Evolutionary conservation across 2,888 invertebrate species (phyloP), one percentile per base, ranked within the genome.

Genomic region (Drosophila neotestacea): DNA sequence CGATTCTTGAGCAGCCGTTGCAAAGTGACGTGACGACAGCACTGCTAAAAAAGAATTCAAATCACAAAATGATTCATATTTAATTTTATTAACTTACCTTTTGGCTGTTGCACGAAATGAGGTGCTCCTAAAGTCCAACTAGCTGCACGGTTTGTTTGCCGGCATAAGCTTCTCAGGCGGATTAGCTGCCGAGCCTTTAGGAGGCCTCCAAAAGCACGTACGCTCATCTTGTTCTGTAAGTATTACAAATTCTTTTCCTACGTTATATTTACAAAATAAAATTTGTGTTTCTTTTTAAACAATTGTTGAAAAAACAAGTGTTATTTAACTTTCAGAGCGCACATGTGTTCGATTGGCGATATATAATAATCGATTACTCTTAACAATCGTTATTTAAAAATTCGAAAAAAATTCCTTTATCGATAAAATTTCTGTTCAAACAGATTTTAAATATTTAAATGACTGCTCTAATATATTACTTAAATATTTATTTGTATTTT

Each of bases 281-380:
- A 47, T 38, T 54, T 44, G 4, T 38, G 11, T 52, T 11, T 28
- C 44, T 22, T 5, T 47, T 50, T 16, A 36, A 61, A 64, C 36
- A 48, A 46, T 30, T 42, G 13, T 65, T 58, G 63, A 41, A 74
- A 61, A 10, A 70, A 7, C 44, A 48, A 59, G 22, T 75, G 79
- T 79, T 76, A 76, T 76, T 79, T 27, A 76, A 76, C 79, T 79
- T 10, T 34, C 54, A 5, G 42, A 70, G 61, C 54, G 48, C 70
- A 76, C 76, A 76, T 79, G 76, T 70, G 60, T 61, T 6, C 39
- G 63, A 55, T 65, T 32, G 0, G 46, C 64, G 61, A 79, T 65
- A 41, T 0, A 0, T 7, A 27, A 9, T 59, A 7, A 79, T 75
- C 76, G 76, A 76, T 70, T 32, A 10, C 3, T 16, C 16, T 9